Evolutionary conservation across 2,797 vertebrate genomes (phyloP).

Genomic region (Pipistrellus nathusii): DNA sequence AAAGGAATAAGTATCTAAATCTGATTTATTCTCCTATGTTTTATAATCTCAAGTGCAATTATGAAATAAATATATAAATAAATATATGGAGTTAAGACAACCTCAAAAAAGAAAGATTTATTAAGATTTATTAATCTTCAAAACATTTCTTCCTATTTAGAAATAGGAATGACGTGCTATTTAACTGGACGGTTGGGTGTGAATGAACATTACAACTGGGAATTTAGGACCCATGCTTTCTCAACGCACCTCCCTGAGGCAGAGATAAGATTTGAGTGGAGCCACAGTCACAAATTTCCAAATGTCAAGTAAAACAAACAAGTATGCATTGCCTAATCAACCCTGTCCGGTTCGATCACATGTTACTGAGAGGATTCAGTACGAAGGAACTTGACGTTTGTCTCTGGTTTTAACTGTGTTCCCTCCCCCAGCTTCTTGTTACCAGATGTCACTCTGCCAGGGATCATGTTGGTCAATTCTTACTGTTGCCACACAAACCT

Average conservation of each 20-base stretch:
- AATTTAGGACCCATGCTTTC: neutral
- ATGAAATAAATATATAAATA: neutral
- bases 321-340: neutral
- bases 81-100: neutral
- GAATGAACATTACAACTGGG: neutral
- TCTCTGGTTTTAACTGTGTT: neutral
- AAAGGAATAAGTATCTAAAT: constrained; percentile 15
- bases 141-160: neutral
- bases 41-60: neutral
- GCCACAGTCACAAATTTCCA: neutral
- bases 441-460: neutral
- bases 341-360: neutral
- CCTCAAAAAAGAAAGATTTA: neutral
- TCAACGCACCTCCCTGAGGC: neutral
- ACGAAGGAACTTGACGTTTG: constrained; percentile 19
- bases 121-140: neutral
- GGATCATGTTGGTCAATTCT: neutral
- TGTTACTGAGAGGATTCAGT: neutral
- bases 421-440: neutral
- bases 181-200: neutral
- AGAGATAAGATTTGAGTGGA: neutral
- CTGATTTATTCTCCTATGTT: neutral
- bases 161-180: neutral
- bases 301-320: neutral
- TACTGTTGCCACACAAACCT: neutral